Percentiles rank a stretch among this genome's conserved stretches.
phyloP scores from a whole-genome alignment of 2,888 invertebrate genomes.

The Gibbula magus region DNA sequence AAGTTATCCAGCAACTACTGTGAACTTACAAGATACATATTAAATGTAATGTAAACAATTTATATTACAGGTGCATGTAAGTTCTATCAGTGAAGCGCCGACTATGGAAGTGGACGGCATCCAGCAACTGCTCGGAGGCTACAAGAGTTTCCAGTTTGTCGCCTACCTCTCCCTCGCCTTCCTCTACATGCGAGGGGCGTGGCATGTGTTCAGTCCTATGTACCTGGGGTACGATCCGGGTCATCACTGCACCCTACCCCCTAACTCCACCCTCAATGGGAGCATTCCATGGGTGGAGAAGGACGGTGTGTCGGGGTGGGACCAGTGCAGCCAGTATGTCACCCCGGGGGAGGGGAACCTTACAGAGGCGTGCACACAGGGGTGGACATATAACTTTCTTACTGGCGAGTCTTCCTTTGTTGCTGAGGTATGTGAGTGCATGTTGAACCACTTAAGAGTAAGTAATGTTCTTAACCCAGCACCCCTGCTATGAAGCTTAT shows the following conservation, averaged over 20 bases:
- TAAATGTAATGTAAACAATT: no score
- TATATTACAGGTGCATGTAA: background rate
- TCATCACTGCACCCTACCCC: constrained; percentile 45
- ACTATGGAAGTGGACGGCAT: constrained; percentile 51
- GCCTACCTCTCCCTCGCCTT: constrained; percentile 51
- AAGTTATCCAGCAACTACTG: no score
- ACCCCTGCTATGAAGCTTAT: no score
- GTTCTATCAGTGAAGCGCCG: background rate
- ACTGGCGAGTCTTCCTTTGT: constrained; percentile 36
- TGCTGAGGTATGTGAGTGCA: constrained; percentile 36
- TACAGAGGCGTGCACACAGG: constrained; percentile 32
- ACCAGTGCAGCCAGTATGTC: constrained; percentile 27
- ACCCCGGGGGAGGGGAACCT: constrained; percentile 26
- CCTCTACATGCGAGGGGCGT: constrained; percentile 62
- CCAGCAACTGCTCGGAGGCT: constrained; percentile 47
- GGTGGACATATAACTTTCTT: constrained; percentile 38
- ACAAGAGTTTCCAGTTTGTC: constrained; percentile 52
- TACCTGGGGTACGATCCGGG: constrained; percentile 52
- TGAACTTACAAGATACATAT: no score
- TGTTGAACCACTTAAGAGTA: no score
- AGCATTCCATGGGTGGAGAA: constrained; percentile 19
- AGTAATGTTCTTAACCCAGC: no score
- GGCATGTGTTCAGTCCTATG: constrained; percentile 59
- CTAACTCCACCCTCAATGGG: constrained; percentile 31
- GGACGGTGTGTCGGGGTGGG: constrained; percentile 22